These are phyloP conservation scores for Patella caerulea DNA, from an alignment of 2,888 invertebrate genomes.

Conservation along the genomic window DNA sequence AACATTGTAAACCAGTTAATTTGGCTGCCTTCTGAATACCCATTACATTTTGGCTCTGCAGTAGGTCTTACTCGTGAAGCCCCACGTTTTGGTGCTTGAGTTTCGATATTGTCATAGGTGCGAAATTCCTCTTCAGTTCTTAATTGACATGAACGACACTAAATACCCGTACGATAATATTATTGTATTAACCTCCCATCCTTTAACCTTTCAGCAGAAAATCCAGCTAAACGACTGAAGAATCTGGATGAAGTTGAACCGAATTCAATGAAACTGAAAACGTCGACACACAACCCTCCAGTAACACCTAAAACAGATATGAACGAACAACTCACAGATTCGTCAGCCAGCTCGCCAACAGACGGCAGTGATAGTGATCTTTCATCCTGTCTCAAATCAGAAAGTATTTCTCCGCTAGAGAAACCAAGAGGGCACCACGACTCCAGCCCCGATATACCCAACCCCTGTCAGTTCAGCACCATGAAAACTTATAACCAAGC, in stretches of 20 bases:
- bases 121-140: background rate
- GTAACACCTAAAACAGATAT: slow-evolving; percentile 25
- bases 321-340: slow-evolving; percentile 21
- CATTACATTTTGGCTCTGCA: background rate
- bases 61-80: too few species aligned
- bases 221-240: slow-evolving; percentile 25
- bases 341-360: slow-evolving; percentile 21
- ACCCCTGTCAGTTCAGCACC: slow-evolving; percentile 54
- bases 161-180: background rate
- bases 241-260: slow-evolving; percentile 23
- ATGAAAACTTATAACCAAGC: slow-evolving; percentile 46
- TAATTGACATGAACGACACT: background rate
- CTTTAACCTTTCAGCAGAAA: background rate
- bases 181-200: background rate
- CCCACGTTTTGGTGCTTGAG: background rate
- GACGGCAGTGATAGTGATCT: slow-evolving; percentile 36
- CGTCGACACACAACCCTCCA: slow-evolving; percentile 22
- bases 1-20: background rate
- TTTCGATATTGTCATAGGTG: background rate
- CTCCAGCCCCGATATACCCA: slow-evolving; percentile 30
- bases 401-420: slow-evolving; percentile 39
- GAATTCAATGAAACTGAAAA: slow-evolving; percentile 24
- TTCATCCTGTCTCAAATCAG: slow-evolving; percentile 32
- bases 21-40: background rate
- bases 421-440: slow-evolving; percentile 41